These are phyloP conservation scores for Diplazon laetatorius DNA, from an alignment of 2,888 invertebrate genomes.

Conservation along the genomic window DNA sequence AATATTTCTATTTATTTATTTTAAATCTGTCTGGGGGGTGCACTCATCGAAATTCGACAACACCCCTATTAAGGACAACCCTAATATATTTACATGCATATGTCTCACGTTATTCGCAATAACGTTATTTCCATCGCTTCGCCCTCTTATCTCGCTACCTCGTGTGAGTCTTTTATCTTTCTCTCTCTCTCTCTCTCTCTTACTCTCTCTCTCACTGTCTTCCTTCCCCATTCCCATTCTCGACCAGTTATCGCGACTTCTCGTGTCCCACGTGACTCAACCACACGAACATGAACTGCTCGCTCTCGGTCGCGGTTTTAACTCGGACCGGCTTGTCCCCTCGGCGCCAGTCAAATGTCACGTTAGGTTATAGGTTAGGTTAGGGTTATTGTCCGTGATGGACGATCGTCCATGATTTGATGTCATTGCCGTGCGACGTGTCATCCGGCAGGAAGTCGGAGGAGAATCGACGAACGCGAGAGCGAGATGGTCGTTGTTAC, in stretches of 20 bases:
- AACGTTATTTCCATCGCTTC: constrained; percentile 58
- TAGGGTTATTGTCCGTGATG: too few relatives aligned
- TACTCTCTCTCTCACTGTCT: not conserved
- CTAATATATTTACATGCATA: not conserved
- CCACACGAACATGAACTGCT: constrained; percentile 22
- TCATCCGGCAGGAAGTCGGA: too few relatives aligned
- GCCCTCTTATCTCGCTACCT: constrained; percentile 50
- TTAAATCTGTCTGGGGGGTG: too few relatives aligned
- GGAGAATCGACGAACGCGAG: too few relatives aligned
- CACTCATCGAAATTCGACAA: too few relatives aligned
- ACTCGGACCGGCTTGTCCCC: constrained; percentile 38
- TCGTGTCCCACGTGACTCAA: constrained; percentile 7
- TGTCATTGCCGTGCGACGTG: too few relatives aligned
- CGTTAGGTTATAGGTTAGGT: too few relatives aligned
- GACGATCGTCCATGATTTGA: too few relatives aligned
- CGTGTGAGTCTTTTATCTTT: constrained; percentile 45
- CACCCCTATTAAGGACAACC: too few relatives aligned
- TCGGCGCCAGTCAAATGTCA: constrained; percentile 57
- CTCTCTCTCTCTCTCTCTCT: constrained; percentile 1
- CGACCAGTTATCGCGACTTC: constrained; percentile 15
- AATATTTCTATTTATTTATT: too few relatives aligned
- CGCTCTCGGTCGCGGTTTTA: constrained; percentile 47
- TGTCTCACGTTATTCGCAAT: constrained; percentile 61
- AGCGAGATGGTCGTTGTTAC: too few relatives aligned
- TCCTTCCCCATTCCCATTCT: not conserved